Percentiles rank a stretch among this genome's conserved stretches.
phyloP scores from a whole-genome alignment of 23 tunicate genomes.

The Ascidia mentula region DNA sequence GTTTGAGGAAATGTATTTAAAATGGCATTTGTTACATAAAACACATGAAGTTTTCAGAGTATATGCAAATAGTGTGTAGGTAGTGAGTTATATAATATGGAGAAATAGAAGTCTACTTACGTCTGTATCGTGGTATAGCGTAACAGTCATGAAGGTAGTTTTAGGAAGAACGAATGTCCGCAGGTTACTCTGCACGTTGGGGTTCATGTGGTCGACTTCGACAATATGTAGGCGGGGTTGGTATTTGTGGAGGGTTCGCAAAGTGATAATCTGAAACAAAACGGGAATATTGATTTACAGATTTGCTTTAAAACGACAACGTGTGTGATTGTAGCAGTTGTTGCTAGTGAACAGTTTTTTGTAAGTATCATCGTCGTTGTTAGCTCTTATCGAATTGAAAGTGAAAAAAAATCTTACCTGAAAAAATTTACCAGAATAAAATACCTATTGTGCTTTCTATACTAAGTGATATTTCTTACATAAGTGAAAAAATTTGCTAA shows the following conservation, averaged over 20 bases:
- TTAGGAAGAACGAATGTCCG: constrained; percentile 47
- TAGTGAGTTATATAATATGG: no score
- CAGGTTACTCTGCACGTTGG: constrained; percentile 28
- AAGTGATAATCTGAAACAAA: constrained; percentile 20
- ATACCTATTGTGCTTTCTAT: no score
- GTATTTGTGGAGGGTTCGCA: constrained; percentile 31
- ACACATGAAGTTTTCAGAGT: not conserved
- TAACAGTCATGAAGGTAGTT: constrained; percentile 48
- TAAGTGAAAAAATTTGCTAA: no score
- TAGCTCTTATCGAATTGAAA: no score
- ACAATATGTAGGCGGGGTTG: constrained; percentile 59
- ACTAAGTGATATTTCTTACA: no score
- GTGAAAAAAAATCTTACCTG: no score
- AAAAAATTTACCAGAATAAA: no score
- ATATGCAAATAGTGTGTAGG: not conserved
- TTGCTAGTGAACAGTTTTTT: no score
- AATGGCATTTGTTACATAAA: not conserved
- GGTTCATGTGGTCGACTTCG: constrained; percentile 39
- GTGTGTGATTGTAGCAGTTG: no score
- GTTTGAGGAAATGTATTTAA: no score
- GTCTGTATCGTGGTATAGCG: constrained; percentile 43
- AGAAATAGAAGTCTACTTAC: constrained; percentile 14
- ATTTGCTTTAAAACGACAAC: no score
- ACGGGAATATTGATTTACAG: not conserved
- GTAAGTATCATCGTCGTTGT: no score